Conservation (phyloP, 2,797 vertebrate genomes). For the Chiroxiphia lanceolata region DNA sequence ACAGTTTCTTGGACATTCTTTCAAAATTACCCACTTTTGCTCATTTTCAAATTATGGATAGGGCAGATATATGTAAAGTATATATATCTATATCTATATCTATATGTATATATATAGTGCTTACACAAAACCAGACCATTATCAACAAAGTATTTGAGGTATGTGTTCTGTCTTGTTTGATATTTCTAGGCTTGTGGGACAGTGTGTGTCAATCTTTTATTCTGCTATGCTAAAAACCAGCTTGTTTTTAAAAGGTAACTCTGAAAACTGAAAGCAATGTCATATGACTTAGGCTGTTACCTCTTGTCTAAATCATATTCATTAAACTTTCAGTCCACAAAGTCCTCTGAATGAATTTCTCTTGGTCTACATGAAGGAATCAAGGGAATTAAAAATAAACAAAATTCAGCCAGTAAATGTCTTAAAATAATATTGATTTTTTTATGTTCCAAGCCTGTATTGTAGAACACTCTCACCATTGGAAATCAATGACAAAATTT, state of each 20-base stretch:
- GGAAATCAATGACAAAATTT: conserved; percentile 56
- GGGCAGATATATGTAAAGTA: neutral
- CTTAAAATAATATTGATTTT: conserved; percentile 43
- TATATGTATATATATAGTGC: neutral
- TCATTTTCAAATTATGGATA: neutral
- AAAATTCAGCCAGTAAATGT: neutral
- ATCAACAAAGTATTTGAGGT: neutral
- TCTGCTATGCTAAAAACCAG: neutral
- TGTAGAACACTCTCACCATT: neutral
- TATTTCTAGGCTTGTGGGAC: neutral
- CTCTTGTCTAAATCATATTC: neutral
- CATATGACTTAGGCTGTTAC: neutral
- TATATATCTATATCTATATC: neutral
- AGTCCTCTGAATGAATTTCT: conserved; percentile 3
- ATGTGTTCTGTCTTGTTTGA: neutral
- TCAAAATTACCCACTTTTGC: neutral
- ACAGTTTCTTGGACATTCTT: neutral
- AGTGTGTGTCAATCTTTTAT: neutral
- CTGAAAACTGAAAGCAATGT: neutral
- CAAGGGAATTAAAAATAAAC: conserved; percentile 14
- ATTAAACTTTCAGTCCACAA: neutral
- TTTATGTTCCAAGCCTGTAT: neutral
- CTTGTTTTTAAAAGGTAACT: neutral
- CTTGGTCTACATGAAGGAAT: neutral
- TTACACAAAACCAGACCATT: neutral